phyloP scores from a whole-genome alignment of 2,797 vertebrate species.

The Artibeus lituratus region DNA sequence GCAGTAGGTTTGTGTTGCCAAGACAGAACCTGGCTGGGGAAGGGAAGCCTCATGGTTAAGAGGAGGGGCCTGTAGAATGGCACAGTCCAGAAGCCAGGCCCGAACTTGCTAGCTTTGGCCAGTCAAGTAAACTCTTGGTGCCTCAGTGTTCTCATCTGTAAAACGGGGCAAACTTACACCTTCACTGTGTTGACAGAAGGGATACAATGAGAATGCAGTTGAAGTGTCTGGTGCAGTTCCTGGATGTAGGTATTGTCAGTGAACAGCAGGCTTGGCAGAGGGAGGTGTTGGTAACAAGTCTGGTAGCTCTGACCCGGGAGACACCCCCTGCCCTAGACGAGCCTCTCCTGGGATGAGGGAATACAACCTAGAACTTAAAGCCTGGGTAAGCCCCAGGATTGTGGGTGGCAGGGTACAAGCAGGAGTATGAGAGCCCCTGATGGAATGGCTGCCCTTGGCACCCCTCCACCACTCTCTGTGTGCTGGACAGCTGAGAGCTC shows the following conservation, averaged over 20 bases:
- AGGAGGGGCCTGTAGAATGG: neutral
- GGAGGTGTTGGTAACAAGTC: neutral
- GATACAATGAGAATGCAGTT: neutral
- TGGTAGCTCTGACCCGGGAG: neutral
- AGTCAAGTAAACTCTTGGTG: neutral
- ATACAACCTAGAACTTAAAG: neutral
- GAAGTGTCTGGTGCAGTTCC: neutral
- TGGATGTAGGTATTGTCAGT: neutral
- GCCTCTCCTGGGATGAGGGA: neutral
- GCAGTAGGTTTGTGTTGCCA: neutral
- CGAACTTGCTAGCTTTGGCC: neutral
- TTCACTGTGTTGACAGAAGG: neutral
- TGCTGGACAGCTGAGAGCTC: neutral
- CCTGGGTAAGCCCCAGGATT: neutral
- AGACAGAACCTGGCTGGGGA: neutral
- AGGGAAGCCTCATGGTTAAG: neutral
- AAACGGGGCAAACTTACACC: neutral
- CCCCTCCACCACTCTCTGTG: neutral
- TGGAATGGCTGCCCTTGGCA: neutral
- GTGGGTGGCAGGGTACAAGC: neutral
- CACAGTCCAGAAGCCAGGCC: neutral
- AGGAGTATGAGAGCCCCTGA: neutral
- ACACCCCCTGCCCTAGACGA: neutral
- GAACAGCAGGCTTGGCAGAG: neutral
- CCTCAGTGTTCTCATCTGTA: slow-evolving; percentile 25